Base-by-base conservation (phyloP, 2,797 vertebrate species). In the Pangasius djambal region DNA sequence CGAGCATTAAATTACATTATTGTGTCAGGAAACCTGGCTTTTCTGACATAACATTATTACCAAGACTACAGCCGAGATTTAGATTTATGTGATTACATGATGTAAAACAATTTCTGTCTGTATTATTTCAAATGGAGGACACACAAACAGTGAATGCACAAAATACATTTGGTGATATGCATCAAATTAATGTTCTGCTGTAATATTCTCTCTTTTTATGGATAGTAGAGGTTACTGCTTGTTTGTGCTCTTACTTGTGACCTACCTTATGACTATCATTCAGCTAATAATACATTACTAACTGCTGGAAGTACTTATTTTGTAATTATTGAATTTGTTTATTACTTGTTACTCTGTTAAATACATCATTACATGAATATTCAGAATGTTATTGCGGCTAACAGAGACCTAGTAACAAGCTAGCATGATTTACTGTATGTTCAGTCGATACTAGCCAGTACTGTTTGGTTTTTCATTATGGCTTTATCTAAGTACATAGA, bases 21-120 rank as follows among this genome's bases (percentile, higher is more conserved):
- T 48, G 61, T 83, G 59, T 83, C 82, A 83, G 82, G 28, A 83
- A 65, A 67, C 61, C 82, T 48, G 82, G 82, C 82, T 67, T 83
- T 83, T 65, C 61, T 65, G 61, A 44, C 81, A 61, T 83, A 83
- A 83, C 15, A 65, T 83, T 83, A 83, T 83, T 83, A 83, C 59
- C 5, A 44, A 83, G 82, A 67, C 25, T 44, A 63, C 59, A 31
- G 40, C 13, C 2, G 40, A 48, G 57, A 31, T 84, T 67, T 84
- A 67, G 40, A 84, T 84, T 67, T 20, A 83, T 83, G n/a, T 5
- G 40, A 83, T 44, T 31, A 67, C 61, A 9, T 6, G 4, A 83
- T 50, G 40, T 83, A 67, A 65, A 65, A 48, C 40, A 15, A 65
- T 50, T 48, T 50, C 25, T 48, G 61, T 83, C 82, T 65, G 67